Percentiles rank a stretch among this genome's conserved stretches.
These are phyloP conservation scores for Drosophila bocqueti DNA, from an alignment of 1,140 invertebrate genomes.

Conservation along the genomic window DNA sequence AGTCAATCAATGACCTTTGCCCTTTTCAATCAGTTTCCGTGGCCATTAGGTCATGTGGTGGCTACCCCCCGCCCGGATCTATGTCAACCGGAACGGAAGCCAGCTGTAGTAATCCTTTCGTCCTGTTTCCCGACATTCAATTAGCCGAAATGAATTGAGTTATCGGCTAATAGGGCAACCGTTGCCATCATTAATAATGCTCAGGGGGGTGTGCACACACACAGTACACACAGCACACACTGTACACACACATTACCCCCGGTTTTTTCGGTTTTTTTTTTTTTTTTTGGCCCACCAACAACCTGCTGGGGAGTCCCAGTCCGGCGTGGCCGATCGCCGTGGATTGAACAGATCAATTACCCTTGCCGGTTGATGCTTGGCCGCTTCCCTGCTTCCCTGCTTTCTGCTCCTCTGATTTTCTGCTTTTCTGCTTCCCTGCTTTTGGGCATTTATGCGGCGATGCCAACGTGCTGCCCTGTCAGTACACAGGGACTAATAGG, in stretches of 20 bases:
- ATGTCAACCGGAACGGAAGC: conserved; percentile 30
- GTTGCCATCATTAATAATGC: conserved; percentile 77
- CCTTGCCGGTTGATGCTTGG: conserved; percentile 31
- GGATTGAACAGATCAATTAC: conserved; percentile 80
- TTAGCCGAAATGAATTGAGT: conserved; percentile 78
- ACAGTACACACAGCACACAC: neutral
- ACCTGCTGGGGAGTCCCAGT: conserved; percentile 66
- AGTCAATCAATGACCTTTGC: conserved; percentile 14
- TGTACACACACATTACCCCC: conserved; percentile 4
- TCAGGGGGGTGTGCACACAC: conserved; percentile 24
- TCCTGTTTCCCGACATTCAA: conserved; percentile 51
- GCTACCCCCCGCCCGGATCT: too few species aligned
- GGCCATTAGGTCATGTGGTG: conserved; percentile 7
- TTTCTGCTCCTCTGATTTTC: conserved; percentile 17
- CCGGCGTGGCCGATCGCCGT: conserved; percentile 64
- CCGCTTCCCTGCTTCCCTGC: conserved; percentile 5
- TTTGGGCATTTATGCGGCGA: conserved; percentile 5
- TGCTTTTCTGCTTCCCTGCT: conserved; percentile 10
- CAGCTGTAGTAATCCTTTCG: conserved; percentile 37
- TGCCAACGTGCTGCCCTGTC: conserved; percentile 12
- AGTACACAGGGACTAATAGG: neutral
- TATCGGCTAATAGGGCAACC: conserved; percentile 72
- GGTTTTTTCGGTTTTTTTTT: neutral
- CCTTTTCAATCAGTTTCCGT: conserved; percentile 1
- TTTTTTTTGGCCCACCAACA: conserved; percentile 12